Evolutionary conservation across 2,797 vertebrate species (phyloP).

Genomic region (Microctenopoma lineatum): DNA sequence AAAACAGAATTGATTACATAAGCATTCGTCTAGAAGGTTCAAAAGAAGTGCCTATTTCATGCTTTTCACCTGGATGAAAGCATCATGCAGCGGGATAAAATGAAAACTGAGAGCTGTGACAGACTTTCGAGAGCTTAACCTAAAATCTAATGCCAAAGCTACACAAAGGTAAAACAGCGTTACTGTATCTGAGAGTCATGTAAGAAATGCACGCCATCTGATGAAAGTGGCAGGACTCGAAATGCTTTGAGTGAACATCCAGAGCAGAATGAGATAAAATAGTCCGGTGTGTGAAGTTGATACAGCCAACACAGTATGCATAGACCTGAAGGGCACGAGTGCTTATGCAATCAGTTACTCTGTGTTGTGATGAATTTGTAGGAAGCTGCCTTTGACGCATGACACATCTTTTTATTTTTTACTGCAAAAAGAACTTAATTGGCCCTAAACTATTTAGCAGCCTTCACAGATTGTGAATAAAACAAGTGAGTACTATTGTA

Average conservation of each 20-base stretch:
- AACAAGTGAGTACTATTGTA: conserved; percentile 1
- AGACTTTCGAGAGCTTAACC: not conserved
- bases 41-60: too few species aligned
- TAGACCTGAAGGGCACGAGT: not conserved
- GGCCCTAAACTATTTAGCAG: not conserved
- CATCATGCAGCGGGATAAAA: not conserved
- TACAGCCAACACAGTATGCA: not conserved
- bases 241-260: not conserved
- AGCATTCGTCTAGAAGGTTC: not conserved
- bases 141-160: not conserved
- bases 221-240: not conserved
- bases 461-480: conserved; percentile 8
- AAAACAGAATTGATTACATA: not conserved
- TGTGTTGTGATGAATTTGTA: conserved; percentile 1
- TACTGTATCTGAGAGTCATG: not conserved
- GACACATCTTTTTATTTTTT: not conserved
- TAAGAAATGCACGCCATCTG: not conserved
- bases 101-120: not conserved
- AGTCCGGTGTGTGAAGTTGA: not conserved
- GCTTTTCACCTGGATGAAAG: not conserved
- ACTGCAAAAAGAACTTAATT: not conserved
- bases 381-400: not conserved
- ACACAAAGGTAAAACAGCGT: not conserved
- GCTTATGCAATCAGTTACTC: conserved; percentile 13
- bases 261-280: not conserved